Conservation (phyloP, 2,797 vertebrate genomes). For the Bradypodion ventrale region DNA sequence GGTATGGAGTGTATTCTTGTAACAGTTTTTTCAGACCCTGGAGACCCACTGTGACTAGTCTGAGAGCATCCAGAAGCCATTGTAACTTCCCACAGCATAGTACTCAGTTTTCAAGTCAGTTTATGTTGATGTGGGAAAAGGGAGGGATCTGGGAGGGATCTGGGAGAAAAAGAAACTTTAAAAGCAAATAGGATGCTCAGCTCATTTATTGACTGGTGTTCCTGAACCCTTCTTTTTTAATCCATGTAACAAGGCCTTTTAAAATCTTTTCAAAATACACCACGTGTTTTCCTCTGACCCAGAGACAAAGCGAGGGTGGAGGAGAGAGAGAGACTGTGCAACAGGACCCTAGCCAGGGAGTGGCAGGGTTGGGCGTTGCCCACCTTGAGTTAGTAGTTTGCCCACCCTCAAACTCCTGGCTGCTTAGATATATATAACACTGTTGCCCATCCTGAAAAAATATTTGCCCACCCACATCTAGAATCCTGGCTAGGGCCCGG, state of each 20-base stretch:
- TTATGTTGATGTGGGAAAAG: background rate
- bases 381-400: too few species aligned
- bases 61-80: background rate
- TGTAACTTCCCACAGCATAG: background rate
- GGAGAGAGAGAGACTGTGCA: background rate
- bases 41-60: background rate
- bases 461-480: too few species aligned
- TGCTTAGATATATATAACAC: too few species aligned
- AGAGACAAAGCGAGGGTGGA: background rate
- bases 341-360: too few species aligned
- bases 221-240: background rate
- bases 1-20: slow-evolving; percentile 14
- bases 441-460: too few species aligned
- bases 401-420: too few species aligned
- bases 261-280: slow-evolving; percentile 15
- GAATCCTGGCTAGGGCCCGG: too few species aligned
- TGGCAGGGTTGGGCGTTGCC: too few species aligned
- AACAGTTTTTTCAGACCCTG: background rate
- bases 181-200: background rate
- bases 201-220: background rate
- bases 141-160: background rate
- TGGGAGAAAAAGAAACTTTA: background rate
- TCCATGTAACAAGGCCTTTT: slow-evolving; percentile 21
- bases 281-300: slow-evolving; percentile 15
- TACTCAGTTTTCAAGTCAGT: background rate